Conservation (phyloP, 1,140 invertebrate genomes). For the Psilanteris sp. region DNA sequence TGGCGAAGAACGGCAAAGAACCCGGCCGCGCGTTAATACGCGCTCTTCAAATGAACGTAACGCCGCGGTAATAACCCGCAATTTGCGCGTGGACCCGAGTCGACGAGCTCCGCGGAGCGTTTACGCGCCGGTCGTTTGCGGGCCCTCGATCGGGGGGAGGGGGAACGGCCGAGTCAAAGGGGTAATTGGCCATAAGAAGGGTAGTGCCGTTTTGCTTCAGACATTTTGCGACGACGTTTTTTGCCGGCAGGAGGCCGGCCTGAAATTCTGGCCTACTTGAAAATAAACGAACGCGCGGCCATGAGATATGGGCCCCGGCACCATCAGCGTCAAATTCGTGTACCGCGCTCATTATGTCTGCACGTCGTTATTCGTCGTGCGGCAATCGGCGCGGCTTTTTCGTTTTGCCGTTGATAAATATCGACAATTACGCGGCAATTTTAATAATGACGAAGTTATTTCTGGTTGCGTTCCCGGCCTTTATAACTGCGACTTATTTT, state of each 20-base stretch:
- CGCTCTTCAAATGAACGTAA: constrained; percentile 44
- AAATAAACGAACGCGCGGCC: constrained; percentile 17
- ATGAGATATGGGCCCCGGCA: constrained; percentile 38
- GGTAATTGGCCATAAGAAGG: constrained; percentile 71
- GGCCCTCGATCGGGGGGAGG: constrained; percentile 27
- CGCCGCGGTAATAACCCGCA: constrained; percentile 74
- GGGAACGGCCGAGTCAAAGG: constrained; percentile 50
- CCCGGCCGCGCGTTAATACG: constrained; percentile 16
- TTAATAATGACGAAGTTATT: constrained; percentile 26
- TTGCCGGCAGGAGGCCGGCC: constrained; percentile 28
- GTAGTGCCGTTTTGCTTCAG: constrained; percentile 61
- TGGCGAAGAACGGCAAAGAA: no score
- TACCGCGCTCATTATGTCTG: constrained; percentile 54
- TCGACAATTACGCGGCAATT: constrained; percentile 42
- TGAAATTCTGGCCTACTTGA: constrained; percentile 52
- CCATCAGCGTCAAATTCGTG: constrained; percentile 61
- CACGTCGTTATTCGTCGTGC: constrained; percentile 48
- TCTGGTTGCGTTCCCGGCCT: background rate
- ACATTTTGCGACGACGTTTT: constrained; percentile 69
- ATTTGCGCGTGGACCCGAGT: constrained; percentile 77
- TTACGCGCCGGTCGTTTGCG: constrained; percentile 45
- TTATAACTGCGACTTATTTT: no score
- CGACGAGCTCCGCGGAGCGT: constrained; percentile 58
- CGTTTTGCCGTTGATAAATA: constrained; percentile 29
- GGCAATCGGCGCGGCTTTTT: background rate